These are phyloP conservation scores for Cheilosia urbana DNA, from an alignment of 2,888 invertebrate species.

Conservation along the genomic window DNA sequence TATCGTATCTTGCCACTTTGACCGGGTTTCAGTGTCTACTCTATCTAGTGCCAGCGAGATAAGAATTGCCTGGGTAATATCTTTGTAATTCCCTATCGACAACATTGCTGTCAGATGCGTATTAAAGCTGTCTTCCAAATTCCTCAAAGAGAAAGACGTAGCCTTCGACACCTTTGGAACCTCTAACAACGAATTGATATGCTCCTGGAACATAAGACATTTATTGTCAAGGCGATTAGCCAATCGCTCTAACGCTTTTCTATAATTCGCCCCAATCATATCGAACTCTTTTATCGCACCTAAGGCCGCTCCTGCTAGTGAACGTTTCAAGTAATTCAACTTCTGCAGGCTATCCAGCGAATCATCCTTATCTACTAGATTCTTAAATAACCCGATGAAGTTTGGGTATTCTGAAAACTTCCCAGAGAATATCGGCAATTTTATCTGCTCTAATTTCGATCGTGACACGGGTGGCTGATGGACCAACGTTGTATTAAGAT, in stretches of 20 bases:
- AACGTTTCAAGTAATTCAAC: too few species aligned
- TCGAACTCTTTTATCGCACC: too few species aligned
- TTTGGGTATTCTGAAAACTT: conserved; percentile 2
- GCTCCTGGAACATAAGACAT: not conserved
- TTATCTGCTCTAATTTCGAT: not conserved
- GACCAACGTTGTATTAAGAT: not conserved
- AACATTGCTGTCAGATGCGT: too few species aligned
- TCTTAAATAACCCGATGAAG: not conserved
- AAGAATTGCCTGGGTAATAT: too few species aligned
- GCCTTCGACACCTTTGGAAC: not conserved
- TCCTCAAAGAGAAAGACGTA: not conserved
- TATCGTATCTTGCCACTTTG: too few species aligned
- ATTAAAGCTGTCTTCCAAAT: not conserved
- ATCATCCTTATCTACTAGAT: not conserved
- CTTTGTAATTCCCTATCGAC: too few species aligned
- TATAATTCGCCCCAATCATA: too few species aligned
- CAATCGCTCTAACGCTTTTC: not conserved
- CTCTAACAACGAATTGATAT: not conserved
- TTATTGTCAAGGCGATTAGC: conserved; percentile 1
- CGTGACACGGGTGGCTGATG: not conserved
- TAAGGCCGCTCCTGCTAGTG: too few species aligned
- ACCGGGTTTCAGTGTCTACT: too few species aligned
- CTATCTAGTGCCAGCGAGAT: too few species aligned
- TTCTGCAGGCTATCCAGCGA: too few species aligned
- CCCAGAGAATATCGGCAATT: not conserved